These are phyloP conservation scores for Perithous albicinctus DNA, from an alignment of 2,888 invertebrate genomes.

Conservation along the genomic window DNA sequence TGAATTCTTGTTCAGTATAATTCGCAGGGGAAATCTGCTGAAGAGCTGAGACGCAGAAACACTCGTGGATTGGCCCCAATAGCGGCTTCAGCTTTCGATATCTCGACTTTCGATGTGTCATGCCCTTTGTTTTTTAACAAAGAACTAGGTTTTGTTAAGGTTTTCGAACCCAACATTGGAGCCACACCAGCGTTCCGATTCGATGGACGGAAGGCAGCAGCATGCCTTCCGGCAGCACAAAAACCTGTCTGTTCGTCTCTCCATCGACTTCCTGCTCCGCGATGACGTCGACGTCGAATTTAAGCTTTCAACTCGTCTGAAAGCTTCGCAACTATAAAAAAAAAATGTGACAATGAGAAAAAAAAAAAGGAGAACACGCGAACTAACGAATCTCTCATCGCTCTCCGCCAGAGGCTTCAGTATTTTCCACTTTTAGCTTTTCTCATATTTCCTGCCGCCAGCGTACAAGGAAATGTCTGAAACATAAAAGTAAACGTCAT, in stretches of 20 bases:
- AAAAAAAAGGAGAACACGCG: background rate
- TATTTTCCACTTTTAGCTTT: background rate
- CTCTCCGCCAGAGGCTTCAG: background rate
- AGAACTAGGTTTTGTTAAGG: background rate
- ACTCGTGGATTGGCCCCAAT: no score
- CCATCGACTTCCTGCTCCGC: background rate
- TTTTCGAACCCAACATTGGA: background rate
- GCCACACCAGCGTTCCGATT: background rate
- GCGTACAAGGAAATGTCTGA: background rate
- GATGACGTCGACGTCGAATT: slow-evolving; percentile 20
- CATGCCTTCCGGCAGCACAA: slow-evolving; percentile 7
- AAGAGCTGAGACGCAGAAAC: no score
- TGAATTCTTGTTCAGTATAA: no score
- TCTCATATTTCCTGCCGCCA: background rate
- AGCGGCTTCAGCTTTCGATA: no score
- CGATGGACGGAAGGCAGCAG: background rate
- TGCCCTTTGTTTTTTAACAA: no score
- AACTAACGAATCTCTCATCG: background rate
- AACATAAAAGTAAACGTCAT: background rate
- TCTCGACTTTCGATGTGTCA: no score
- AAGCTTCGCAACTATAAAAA: background rate
- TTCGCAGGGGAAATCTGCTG: no score
- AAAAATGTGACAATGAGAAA: background rate
- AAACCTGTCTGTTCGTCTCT: slow-evolving; percentile 1
- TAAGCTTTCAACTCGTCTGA: slow-evolving; percentile 1